phyloP scores from a whole-genome alignment of 2,888 invertebrate species.

The Eilema griseolum region DNA sequence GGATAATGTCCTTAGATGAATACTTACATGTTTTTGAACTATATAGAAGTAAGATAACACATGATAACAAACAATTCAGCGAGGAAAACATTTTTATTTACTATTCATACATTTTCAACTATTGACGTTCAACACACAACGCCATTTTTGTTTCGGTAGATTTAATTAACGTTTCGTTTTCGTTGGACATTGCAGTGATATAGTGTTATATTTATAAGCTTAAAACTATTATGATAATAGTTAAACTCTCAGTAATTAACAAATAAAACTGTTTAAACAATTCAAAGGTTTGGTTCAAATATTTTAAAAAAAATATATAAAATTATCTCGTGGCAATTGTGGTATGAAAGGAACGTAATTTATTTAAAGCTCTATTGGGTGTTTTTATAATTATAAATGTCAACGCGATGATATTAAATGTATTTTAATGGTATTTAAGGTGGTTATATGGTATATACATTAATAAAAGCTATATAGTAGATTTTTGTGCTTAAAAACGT shows the following conservation, averaged over 20 bases:
- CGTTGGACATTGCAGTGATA: constrained; percentile 14
- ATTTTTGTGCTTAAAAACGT: too few relatives aligned
- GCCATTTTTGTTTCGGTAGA: constrained; percentile 76
- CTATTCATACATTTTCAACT: constrained; percentile 74
- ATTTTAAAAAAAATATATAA: too few relatives aligned
- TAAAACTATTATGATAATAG: too few relatives aligned
- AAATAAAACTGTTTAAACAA: neutral
- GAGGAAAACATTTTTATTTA: constrained; percentile 81
- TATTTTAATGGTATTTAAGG: too few relatives aligned
- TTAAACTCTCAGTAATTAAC: neutral
- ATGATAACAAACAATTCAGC: constrained; percentile 64
- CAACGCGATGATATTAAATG: too few relatives aligned
- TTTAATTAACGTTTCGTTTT: constrained; percentile 46
- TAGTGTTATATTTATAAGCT: neutral
- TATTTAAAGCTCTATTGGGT: too few relatives aligned
- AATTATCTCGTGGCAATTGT: too few relatives aligned
- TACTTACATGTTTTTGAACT: constrained; percentile 75
- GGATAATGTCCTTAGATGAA: neutral
- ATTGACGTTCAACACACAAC: constrained; percentile 73
- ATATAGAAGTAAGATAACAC: constrained; percentile 63
- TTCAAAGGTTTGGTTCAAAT: neutral
- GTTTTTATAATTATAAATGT: too few relatives aligned
- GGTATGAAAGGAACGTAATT: too few relatives aligned
- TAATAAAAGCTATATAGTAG: too few relatives aligned
- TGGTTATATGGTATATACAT: too few relatives aligned